A percentile compares a stretch with the other conserved stretches of the same genome.
Evolutionary conservation across 2,888 invertebrate genomes (phyloP).

Genomic region (Thecophora atra): DNA sequence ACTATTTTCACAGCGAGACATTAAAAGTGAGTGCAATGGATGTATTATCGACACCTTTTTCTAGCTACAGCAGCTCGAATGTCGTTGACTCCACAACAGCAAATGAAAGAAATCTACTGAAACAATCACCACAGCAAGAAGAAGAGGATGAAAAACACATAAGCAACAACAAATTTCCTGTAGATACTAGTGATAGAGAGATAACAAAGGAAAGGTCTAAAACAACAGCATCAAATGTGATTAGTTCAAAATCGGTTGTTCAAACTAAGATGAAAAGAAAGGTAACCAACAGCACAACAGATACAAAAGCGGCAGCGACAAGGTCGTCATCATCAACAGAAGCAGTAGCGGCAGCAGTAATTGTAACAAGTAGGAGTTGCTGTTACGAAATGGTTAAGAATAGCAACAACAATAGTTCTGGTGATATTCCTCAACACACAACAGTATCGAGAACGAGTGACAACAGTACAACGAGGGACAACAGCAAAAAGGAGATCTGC

Average conservation of each 20-base stretch:
- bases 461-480: not conserved
- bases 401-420: slow-evolving; percentile 6
- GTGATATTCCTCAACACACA: slow-evolving; percentile 26
- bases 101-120: slow-evolving; percentile 14
- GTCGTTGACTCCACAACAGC: slow-evolving; percentile 9
- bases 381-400: too few species aligned
- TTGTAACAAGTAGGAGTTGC: not conserved
- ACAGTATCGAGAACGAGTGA: not conserved
- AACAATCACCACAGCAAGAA: slow-evolving; percentile 6
- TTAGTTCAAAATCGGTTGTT: not conserved
- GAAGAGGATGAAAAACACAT: not conserved
- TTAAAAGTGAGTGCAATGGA: not conserved
- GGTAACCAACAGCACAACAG: not conserved
- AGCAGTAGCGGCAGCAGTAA: not conserved
- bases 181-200: slow-evolving; percentile 30
- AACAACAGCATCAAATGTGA: slow-evolving; percentile 10
- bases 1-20: not conserved
- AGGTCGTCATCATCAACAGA: not conserved
- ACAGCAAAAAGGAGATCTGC: not conserved
- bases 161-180: slow-evolving; percentile 26
- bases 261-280: not conserved
- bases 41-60: slow-evolving; percentile 14
- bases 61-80: not conserved
- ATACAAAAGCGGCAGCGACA: slow-evolving; percentile 3
- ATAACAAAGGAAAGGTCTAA: too few species aligned